Evolutionary conservation across 2,888 invertebrate genomes (phyloP), one percentile per base, ranked within the genome.

Genomic region (Agrilus mali): DNA sequence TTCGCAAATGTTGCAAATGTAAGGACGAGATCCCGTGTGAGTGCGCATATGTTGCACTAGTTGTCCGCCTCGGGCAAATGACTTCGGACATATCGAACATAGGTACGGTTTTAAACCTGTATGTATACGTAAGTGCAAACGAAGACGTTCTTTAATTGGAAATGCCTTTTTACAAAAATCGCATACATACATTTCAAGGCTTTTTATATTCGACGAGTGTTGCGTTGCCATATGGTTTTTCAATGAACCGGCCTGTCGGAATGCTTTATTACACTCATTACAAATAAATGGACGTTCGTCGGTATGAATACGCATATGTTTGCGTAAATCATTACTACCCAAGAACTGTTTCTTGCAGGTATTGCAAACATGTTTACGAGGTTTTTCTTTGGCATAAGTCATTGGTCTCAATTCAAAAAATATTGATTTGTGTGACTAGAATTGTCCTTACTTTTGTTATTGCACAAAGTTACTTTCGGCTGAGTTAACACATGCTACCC

Each of bases 111-210:
- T 78, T 54, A 77, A 77, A 2, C 82, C 82, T 0, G 80, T 77
- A 61, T 89, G 89, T 13, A 77, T 74, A 7, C 82, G 70, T 55
- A 86, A 70, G 63, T 89, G 89, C 41, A 82, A 64, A 50, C 78
- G 73, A 42, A 88, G 66, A 32, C 85, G 75, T 56, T 86, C 84
- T 63, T 87, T 82, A 12, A 84, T 68, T 0, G 82, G 77, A 60
- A 88, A 89, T 31, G 77, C 74, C 59, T 84, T 85, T 40, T 78
- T 74, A 61, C 89, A 89, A 51, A 81, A 75, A 54, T 78, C 69
- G 60, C 89, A 89, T 39, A 77, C 71, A 61, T 75, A 85, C 20
- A 76, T 65, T 33, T 68, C 64, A 1, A 58, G 53, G 43, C 56
- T 59, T 45, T 60, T 61, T 40, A 66, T 58, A 38, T 63, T 64